Evolutionary conservation across 2,888 invertebrate species (phyloP).

Genomic region (Mactromeris polynyma): DNA sequence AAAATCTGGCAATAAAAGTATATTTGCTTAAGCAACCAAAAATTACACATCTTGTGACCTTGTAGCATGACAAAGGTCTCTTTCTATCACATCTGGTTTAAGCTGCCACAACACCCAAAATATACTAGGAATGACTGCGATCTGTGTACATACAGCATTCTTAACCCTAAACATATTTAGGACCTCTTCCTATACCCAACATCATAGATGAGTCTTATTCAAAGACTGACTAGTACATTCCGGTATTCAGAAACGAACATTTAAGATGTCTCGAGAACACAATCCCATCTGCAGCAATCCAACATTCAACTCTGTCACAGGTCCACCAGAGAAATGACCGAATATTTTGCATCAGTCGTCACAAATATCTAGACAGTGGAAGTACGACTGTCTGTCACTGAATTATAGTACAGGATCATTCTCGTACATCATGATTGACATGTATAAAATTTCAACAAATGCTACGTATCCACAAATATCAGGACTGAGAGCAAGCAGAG

Average conservation of each 20-base stretch:
- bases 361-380: not conserved
- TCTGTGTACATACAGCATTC: not conserved
- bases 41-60: not conserved
- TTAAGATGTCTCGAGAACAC: not conserved
- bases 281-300: not conserved
- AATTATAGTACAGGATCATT: not conserved
- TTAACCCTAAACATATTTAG: not conserved
- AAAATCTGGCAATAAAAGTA: not conserved
- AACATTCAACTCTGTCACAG: not conserved
- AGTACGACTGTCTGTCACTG: not conserved
- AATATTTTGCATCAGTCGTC: not conserved
- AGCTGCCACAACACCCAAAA: not conserved
- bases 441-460: not conserved
- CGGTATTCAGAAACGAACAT: not conserved
- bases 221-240: not conserved
- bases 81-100: not conserved
- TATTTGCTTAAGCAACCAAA: not conserved
- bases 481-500: slow-evolving; percentile 82
- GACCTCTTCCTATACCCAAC: not conserved
- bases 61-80: not conserved
- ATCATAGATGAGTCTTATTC: not conserved
- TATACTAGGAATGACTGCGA: not conserved
- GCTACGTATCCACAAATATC: slow-evolving; percentile 61
- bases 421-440: not conserved
- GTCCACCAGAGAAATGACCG: not conserved